These are phyloP conservation scores for Slavum lentiscoides DNA, from an alignment of 2,888 invertebrate genomes.

Conservation along the genomic window DNA sequence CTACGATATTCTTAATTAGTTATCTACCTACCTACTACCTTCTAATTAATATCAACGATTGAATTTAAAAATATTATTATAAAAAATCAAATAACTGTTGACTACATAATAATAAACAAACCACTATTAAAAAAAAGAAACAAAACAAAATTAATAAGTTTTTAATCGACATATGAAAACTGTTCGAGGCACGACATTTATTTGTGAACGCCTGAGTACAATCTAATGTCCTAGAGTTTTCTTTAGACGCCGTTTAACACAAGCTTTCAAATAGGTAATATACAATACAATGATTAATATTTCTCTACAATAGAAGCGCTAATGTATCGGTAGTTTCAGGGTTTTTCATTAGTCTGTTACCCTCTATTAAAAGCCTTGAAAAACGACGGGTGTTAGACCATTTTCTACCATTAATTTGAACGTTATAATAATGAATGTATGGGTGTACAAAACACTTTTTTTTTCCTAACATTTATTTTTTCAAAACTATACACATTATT, in stretches of 20 bases:
- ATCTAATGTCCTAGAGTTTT: neutral
- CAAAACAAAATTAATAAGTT: too few relatives aligned
- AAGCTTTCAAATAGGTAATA: slow-evolving; percentile 12
- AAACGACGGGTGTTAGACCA: neutral
- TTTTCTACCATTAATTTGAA: slow-evolving; percentile 20
- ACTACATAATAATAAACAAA: neutral
- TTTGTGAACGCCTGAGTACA: neutral
- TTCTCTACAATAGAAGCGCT: slow-evolving; percentile 28
- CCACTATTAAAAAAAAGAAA: neutral
- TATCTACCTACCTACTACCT: too few relatives aligned
- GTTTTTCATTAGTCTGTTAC: slow-evolving; percentile 4
- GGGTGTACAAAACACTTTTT: neutral
- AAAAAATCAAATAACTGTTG: neutral
- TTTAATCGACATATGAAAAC: neutral
- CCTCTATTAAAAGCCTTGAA: slow-evolving; percentile 13
- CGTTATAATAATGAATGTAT: neutral
- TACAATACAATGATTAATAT: slow-evolving; percentile 35
- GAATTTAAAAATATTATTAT: neutral
- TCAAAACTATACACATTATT: neutral
- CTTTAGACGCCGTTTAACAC: neutral
- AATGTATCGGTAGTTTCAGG: neutral
- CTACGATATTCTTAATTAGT: too few relatives aligned
- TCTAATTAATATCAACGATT: too few relatives aligned
- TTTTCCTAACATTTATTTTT: neutral
- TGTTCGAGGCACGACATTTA: neutral